Base-by-base conservation (phyloP, 2,113 vertebrate genomes). In the Pteronura brasiliensis region DNA sequence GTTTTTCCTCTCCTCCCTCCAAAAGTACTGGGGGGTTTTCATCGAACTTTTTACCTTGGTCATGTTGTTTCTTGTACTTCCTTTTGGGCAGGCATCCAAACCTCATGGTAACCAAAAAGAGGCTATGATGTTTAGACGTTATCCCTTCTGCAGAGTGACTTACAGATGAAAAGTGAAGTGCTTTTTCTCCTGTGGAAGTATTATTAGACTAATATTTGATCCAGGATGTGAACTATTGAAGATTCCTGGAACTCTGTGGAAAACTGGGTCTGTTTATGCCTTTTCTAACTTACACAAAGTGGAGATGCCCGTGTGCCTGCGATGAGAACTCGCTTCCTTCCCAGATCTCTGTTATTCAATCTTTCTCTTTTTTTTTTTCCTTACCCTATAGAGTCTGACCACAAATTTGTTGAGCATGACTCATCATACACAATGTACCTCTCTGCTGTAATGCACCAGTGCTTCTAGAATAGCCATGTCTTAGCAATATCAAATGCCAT, bases 31-130 rank as follows among this genome's bases (percentile, higher is more conserved):
- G 95, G 49, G 63, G 47, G 90, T 95, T 97, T 95, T 95, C 93
- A 65, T 96, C 20, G 1, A 96, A 12, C 85, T 94, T 52, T 97
- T 69, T 44, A 93, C 89, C 84, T 96, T 96, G 71, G 84, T 81
- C 61, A 55, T 96, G 76, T 93, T 97, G 90, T 96, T 97, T 88
- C 76, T 93, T 61, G 27, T 27, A 94, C 90, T 97, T 96, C 86
- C 93, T 94, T 69, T 79, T 49, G 92, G 95, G 95, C 81, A 85
- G 34, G n/a, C 25, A 2, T 82, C 90, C 97, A 97, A 63, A 95
- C 92, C 94, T 97, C 96, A 49, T 17, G 52, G 88, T 84, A 95
- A 97, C 83, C 86, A 74, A 90, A 76, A 97, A 96, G 96, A 94
- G 76, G 57, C 44, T 85, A 6, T 18, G 63, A 4, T 52, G 63